Conservation (phyloP, 2,888 invertebrate genomes). For the Drosophila rubida region DNA sequence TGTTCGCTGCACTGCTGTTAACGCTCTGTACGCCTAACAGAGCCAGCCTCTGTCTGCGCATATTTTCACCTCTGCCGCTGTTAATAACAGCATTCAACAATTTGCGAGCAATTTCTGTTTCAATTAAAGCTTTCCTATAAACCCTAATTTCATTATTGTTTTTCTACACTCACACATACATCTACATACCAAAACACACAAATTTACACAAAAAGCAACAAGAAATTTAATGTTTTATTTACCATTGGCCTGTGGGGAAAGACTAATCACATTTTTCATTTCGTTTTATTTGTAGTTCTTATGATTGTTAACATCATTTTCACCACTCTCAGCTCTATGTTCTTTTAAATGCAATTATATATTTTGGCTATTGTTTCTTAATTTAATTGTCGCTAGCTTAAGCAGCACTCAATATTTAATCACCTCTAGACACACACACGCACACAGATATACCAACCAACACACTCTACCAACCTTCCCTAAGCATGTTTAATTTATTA, state of each 20-base stretch:
- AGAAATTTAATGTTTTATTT: constrained; percentile 54
- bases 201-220: constrained; percentile 16
- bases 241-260: constrained; percentile 85
- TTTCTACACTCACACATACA: constrained; percentile 48
- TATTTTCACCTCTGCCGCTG: constrained; percentile 6
- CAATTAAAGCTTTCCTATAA: constrained; percentile 12
- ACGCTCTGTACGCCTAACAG: constrained; percentile 39
- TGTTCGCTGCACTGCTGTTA: constrained; percentile 30
- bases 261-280: constrained; percentile 84
- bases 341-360: constrained; percentile 26
- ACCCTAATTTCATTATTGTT: constrained; percentile 41
- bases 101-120: not conserved
- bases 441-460: constrained; percentile 14
- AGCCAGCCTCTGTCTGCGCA: not conserved
- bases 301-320: constrained; percentile 39
- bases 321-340: constrained; percentile 40
- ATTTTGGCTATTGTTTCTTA: constrained; percentile 54
- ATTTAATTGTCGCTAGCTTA: constrained; percentile 57
- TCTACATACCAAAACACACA: constrained; percentile 13
- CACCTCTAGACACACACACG: constrained; percentile 25
- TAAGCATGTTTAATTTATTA: constrained; percentile 70
- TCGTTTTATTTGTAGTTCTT: constrained; percentile 33
- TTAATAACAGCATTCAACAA: constrained; percentile 2
- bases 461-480: constrained; percentile 10
- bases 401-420: constrained; percentile 51